Conservation (phyloP, 2,113 vertebrate species). For the Oryzias curvinotus region DNA sequence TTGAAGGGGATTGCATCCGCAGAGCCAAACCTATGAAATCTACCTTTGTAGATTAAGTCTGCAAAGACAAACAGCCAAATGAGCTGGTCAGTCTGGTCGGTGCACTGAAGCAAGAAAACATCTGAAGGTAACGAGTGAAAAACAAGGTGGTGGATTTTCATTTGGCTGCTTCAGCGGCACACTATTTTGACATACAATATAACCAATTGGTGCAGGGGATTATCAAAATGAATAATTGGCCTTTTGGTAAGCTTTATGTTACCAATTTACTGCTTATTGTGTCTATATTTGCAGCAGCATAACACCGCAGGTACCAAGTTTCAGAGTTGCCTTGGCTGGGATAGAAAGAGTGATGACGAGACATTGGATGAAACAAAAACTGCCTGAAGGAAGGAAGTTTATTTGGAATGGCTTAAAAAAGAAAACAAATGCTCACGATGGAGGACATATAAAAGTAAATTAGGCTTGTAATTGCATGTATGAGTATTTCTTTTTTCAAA, state of each 20-base stretch:
- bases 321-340: no score
- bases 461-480: no score
- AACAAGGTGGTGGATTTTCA: no score
- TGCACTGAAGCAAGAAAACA: neutral
- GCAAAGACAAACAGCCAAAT: constrained; percentile 26
- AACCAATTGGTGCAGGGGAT: neutral
- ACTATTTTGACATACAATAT: no score
- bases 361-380: no score
- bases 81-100: constrained; percentile 29
- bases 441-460: no score
- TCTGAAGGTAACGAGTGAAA: neutral
- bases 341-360: no score
- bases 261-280: neutral
- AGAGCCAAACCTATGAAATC: constrained; percentile 14
- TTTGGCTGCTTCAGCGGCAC: no score
- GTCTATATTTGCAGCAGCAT: neutral
- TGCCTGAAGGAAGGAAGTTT: no score
- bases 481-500: no score
- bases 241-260: neutral
- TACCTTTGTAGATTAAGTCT: constrained; percentile 24
- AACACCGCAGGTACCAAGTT: neutral
- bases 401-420: no score
- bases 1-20: constrained; percentile 48
- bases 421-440: no score
- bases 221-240: neutral